These are phyloP conservation scores for Morus bassanus DNA, from an alignment of 2,797 vertebrate genomes.

Conservation along the genomic window DNA sequence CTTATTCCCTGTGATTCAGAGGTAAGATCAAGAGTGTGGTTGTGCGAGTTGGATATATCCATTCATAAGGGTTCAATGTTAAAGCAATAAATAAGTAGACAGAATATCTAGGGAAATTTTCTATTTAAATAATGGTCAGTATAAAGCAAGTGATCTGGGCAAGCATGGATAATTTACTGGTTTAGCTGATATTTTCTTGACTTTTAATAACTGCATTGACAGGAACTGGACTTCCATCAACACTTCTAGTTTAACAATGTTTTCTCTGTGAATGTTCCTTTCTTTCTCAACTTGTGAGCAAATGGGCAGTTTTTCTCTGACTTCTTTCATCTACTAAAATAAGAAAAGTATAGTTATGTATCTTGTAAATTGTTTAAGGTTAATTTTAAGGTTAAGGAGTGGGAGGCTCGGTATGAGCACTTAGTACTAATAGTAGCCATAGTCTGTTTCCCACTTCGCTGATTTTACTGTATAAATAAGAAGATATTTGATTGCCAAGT, in stretches of 20 bases:
- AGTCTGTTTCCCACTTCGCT: not conserved
- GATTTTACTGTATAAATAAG: not conserved
- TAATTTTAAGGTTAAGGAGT: not conserved
- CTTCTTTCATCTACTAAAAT: not conserved
- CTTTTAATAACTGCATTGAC: not conserved
- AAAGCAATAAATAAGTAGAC: not conserved
- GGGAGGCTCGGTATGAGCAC: not conserved
- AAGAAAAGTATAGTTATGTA: not conserved
- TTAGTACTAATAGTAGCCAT: not conserved
- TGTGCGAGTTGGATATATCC: not conserved
- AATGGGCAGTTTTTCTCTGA: not conserved
- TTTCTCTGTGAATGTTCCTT: not conserved
- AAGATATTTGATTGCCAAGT: not conserved
- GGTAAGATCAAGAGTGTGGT: not conserved
- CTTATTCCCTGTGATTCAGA: not conserved
- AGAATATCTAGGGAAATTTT: not conserved
- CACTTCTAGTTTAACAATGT: not conserved
- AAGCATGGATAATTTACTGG: not conserved
- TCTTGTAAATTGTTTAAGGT: not conserved
- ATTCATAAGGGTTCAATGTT: not conserved
- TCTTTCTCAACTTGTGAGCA: not conserved
- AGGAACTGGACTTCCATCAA: not conserved
- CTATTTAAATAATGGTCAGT: not conserved
- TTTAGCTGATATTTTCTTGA: not conserved
- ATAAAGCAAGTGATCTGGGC: not conserved